Percentiles rank a stretch among this genome's conserved stretches.
These are phyloP conservation scores for Gymnothorax reevesii DNA, from an alignment of 2,797 vertebrate species.

Conservation along the genomic window DNA sequence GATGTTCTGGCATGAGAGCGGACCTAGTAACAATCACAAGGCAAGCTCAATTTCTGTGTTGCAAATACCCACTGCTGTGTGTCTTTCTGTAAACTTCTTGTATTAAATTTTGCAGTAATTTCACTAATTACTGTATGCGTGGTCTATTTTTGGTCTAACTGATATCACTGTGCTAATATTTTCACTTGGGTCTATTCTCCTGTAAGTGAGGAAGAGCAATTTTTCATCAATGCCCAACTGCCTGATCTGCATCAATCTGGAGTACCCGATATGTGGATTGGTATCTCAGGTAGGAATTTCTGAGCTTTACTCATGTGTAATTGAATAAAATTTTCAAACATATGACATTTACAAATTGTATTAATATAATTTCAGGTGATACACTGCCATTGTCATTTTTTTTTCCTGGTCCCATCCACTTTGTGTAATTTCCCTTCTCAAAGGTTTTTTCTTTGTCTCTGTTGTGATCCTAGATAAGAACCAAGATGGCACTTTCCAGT, in stretches of 20 bases:
- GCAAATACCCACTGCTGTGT: neutral
- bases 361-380: neutral
- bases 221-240: slow-evolving; percentile 70
- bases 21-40: slow-evolving; percentile 71
- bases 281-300: slow-evolving; percentile 68
- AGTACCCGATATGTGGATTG: slow-evolving; percentile 78
- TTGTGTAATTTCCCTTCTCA: neutral
- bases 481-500: slow-evolving; percentile 69
- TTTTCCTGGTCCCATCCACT: too few relatives aligned
- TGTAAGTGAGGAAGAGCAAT: slow-evolving; percentile 73
- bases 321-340: neutral
- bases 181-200: neutral
- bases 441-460: neutral
- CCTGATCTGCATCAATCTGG: slow-evolving; percentile 73
- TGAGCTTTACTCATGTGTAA: neutral
- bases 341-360: neutral
- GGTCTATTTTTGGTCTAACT: neutral
- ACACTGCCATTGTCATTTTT: neutral
- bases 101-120: neutral
- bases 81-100: neutral
- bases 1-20: slow-evolving; percentile 57
- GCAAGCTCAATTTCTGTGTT: slow-evolving; percentile 47
- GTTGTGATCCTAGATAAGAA: slow-evolving; percentile 63
- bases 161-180: neutral
- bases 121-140: neutral